Base-by-base conservation (phyloP, 2,113 vertebrate species). In the Pycnonotus jocosus region DNA sequence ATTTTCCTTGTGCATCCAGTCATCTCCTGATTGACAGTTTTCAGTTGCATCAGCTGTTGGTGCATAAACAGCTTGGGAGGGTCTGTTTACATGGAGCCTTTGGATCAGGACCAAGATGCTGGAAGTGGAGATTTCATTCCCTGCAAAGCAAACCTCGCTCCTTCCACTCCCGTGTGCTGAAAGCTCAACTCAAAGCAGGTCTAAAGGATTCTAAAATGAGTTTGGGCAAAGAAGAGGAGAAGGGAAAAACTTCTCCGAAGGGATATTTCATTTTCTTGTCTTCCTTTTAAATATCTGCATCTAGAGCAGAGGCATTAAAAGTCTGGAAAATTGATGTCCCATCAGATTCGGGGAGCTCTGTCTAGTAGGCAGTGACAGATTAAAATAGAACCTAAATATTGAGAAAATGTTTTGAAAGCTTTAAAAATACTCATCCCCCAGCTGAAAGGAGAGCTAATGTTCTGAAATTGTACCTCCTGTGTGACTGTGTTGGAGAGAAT, bases 1-100 rank as follows among this genome's bases (percentile, higher is more conserved):
- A 77, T 95, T 92, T 92, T 87, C 66, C 0, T 15, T 81, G 82
- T 71, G 76, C 78, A 62, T 84, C 20, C 84, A 94, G 94, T 95
- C 88, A 86, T 93, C 28, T 92, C 80, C 68, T 97, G 94, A 96
- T 57, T 88, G 93, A 96, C 96, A 96, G 78, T 96, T 93, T 93
- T 81, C 96, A 92, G 92, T 94, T 94, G 88, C 86, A 94, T 96
- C 92, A 96, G 88, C 95, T 92, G 81, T 95, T 95, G 84, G 50
- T 94, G 86, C 90, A 93, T 83, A 94, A 95, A 92, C 95, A 96
- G 89, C 89, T 96, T 96, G 86, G 88, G 58, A 86, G 89, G 92
- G 84, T 94, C 68, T 93, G 78, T 96, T 97, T 96, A 91, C 92
- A 92, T 65, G 86, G 80, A 93, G 58, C 58, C 64, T 92, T 86